These are phyloP conservation scores for Mesoclemmys tuberculata DNA, from an alignment of 2,113 vertebrate genomes.

Conservation along the genomic window DNA sequence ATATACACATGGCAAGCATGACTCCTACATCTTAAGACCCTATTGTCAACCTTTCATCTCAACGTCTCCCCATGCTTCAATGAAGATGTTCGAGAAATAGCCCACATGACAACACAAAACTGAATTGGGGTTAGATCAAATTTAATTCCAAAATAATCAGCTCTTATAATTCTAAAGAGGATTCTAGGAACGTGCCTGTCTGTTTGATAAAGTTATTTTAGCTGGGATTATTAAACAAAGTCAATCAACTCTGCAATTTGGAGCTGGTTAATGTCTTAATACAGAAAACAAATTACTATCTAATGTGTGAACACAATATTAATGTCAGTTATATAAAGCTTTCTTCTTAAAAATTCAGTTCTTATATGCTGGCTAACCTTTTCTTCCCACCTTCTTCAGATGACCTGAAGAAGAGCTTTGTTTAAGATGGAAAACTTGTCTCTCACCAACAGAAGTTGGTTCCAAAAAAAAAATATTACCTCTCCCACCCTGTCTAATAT, in stretches of 20 bases:
- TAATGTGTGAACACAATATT: not conserved
- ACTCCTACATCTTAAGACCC: not conserved
- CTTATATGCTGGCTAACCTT: not conserved
- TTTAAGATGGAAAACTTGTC: too few species aligned
- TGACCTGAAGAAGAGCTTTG: too few species aligned
- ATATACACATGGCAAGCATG: not conserved
- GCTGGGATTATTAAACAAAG: not conserved
- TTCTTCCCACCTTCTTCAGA: not conserved
- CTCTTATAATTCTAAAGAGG: not conserved
- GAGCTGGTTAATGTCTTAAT: not conserved
- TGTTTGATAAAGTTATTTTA: too few species aligned
- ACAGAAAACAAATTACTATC: not conserved
- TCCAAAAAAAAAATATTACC: not conserved
- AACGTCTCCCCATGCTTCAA: not conserved
- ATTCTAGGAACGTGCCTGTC: not conserved
- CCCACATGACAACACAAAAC: not conserved
- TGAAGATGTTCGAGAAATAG: not conserved
- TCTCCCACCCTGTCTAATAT: not conserved
- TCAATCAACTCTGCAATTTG: not conserved
- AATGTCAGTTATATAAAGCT: not conserved
- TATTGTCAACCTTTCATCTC: not conserved
- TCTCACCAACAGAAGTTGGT: not conserved
- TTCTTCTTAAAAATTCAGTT: not conserved
- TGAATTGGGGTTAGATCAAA: not conserved
- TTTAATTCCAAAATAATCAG: not conserved